Evolutionary conservation across 2,113 vertebrate genomes (phyloP), one percentile per base, ranked within the genome.

Genomic region (Hoplias malabaricus): DNA sequence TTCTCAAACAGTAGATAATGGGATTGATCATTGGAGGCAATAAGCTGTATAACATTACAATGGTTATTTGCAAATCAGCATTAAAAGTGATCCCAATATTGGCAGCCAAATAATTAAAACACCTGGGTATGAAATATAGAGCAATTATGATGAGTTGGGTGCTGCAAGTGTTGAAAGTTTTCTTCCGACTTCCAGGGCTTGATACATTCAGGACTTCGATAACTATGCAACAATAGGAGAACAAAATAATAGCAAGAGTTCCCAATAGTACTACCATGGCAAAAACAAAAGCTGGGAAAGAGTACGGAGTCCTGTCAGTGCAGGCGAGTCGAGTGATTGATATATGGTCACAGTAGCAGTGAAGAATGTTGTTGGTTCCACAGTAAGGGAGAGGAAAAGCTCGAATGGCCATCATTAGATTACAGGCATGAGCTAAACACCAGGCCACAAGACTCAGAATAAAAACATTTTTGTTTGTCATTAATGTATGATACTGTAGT

Each of bases 281-380:
- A 1, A n/a, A 0, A 5, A n/a, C 14, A 1, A 90, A 78, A 1
- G 88, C 86, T 21, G 86, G 79, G 0, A 78, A 10, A 5, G 42
- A 31, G 73, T 88, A 87, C 1, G 70, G 77, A 3, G 75, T 5
- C 57, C 85, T 81, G 54, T 88, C 78, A 12, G 81, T 86, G 57
- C 89, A 91, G 5, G 90, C 84, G 4, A 90, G 80, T 0, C 23
- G 5, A 46, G 86, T 87, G 53, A 90, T 80, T 10, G 84, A 80
- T 42, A 89, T 71, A 33, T 90, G 84, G 79, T 91, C 90, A 79
- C 90, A 91, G 75, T 19, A 90, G 12, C 87, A 90, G 31, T 91
- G 86, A 14, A 73, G 33, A 62, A 90, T 89, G 23, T 57, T 69
- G 1, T 90, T 90, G 29, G 82, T 79, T 10, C 80, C 82, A 70